Conservation (phyloP, 2,113 vertebrate genomes). For the Notothenia coriiceps region DNA sequence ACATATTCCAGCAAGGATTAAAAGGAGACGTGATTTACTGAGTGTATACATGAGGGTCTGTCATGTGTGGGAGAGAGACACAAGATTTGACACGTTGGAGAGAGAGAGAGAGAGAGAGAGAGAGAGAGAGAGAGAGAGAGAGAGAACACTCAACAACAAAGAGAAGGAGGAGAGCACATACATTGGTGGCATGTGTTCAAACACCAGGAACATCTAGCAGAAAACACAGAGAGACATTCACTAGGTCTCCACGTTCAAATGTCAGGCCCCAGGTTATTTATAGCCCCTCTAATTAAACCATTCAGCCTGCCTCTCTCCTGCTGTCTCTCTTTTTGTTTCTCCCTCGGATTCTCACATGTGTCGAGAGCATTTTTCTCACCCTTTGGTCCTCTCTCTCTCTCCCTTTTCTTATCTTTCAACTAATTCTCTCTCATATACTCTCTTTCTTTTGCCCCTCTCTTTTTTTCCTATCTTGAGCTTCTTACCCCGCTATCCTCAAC, state of each 20-base stretch:
- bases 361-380: conserved; percentile 60
- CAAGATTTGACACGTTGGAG: conserved; percentile 42
- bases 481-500: conserved; percentile 34
- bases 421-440: conserved; percentile 28
- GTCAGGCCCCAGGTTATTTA: conserved; percentile 81
- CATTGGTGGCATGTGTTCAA: conserved; percentile 74
- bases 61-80: conserved; percentile 42
- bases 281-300: conserved; percentile 82
- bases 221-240: conserved; percentile 69
- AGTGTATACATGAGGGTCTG: conserved; percentile 12
- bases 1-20: conserved; percentile 59
- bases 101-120: conserved; percentile 11
- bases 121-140: conserved; percentile 37
- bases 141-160: neutral
- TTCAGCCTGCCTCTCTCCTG: conserved; percentile 61
- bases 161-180: conserved; percentile 18
- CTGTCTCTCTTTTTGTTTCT: conserved; percentile 58
- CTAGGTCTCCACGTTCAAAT: conserved; percentile 78
- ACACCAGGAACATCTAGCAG: conserved; percentile 66
- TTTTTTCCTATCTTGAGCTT: conserved; percentile 29
- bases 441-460: neutral
- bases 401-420: neutral
- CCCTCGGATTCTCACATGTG: conserved; percentile 50
- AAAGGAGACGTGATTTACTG: conserved; percentile 39
- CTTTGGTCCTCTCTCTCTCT: conserved; percentile 27